Base-by-base conservation (phyloP, 2,888 invertebrate genomes). In the Kuschelorhynchus macadamiae region DNA sequence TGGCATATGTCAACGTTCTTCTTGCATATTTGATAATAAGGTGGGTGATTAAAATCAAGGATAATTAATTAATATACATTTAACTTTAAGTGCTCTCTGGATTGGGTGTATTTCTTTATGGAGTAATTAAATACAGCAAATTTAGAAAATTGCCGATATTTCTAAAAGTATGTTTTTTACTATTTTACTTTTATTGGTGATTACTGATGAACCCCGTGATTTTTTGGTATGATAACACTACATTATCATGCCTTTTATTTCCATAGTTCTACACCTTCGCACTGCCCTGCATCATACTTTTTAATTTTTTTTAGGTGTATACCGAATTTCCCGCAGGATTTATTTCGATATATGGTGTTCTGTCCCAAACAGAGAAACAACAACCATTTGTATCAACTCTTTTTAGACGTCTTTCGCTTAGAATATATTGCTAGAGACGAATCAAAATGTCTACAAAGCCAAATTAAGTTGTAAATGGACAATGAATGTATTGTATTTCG, bases 321-420 rank as follows among this genome's bases (percentile, higher is more conserved):
- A 20, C 46, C 3, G 46, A 46, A 46, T 20, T 46, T 46, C 46
- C 14, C 46, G 46, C 14, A 46, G 14, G 46, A 46, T 16, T 11
- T 46, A 46, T 46, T 8, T 46, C 4, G 46, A 46, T 20, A 16
- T 46, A 2, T 46, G 46, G 46, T 46, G 20, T 46, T 46, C 46
- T 46, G 4, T 8, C 46, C 17, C 46, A n/a, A 46, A 46, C 3
- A 46, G 14, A 46, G 14, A 46, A 36, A 36, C 11, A 17, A 46
- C 4, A 5, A 20, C 46, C 17, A 11, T 9, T 46, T 46, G 11
- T 46, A 46, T 46, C 46, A 8, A 16, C 11, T 46, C 46, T 16
- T 18, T 46, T 46, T 12, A 46, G 46, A 46, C 4, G 20, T 16
- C 14, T 46, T 46, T 46, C 46, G 12, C 14, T 8, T 46, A 46